Base-by-base conservation (phyloP, 2,113 vertebrate genomes). In the Pipra filicauda region DNA sequence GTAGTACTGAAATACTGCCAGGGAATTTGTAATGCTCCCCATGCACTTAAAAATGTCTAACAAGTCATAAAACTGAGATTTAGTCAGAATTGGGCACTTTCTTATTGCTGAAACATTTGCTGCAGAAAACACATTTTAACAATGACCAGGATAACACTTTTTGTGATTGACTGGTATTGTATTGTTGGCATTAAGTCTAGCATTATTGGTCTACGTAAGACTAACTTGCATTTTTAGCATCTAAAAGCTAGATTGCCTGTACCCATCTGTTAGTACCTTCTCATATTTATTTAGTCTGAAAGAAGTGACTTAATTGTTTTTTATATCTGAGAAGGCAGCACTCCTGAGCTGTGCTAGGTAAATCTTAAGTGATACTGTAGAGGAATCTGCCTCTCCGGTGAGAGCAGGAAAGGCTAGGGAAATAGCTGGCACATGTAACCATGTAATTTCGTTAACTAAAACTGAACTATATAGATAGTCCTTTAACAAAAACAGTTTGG, bases 371-470 rank as follows among this genome's bases (percentile, higher is more conserved):
- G 8, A 65, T 85, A 26, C 28, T 49, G 19, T 35, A 41, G 74
- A 51, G 70, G 28, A 70, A 17, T 9, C 28, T 55, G 19, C 9
- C 5, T 44, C 22, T 51, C 11, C 41, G 37, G 0, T 37, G 49
- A 15, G 21, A 13, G 35, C 12, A 48, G 19, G 28, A 77, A 44
- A 65, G 49, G 24, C 22, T 37, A 6, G n/a, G 27, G 24, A 49
- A 77, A 16, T 17, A 49, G 5, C 16, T 73, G 44, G 24, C 28
- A n/a, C 5, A 1, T 44, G 28, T 27, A 44, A 57, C 23, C 4
- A 5, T 49, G 12, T 21, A 61, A n/a, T 43, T 78, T 17, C 0
- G 0, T 52, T 75, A 59, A 46, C 27, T 67, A 48, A 58, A 54
- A 54, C 1, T 3, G 31, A 49, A 33, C 1, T 1, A 16, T 52